Base-by-base conservation (phyloP, 2,797 vertebrate genomes). In the Enteromius thamalakanensis region DNA sequence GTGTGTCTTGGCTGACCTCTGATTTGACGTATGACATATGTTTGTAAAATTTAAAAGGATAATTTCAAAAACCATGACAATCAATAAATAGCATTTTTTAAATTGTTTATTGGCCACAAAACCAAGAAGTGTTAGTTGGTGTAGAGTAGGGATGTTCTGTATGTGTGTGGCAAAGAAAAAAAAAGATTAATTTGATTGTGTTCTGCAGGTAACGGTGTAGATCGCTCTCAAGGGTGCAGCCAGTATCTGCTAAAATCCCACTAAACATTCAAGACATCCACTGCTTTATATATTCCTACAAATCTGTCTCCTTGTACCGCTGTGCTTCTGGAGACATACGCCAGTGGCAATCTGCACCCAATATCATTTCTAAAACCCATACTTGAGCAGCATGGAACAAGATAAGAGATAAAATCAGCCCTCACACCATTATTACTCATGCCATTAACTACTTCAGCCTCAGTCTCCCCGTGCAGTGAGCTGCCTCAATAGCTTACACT, bases 361-460 rank as follows among this genome's bases (percentile, higher is more conserved):
- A 53, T 47, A 40, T 8, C n/a, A 68, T 29, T 79, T 40, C 32
- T 40, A 69, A 14, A 69, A 55, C 5, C 29, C 34, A 42, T 29
- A 4, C 1, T 0, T 55, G 15, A 55, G 51, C 37, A 70, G 5
- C 23, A 70, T 60, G 17, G 32, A 79, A 76, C 65, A 68, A 76
- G 62, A 74, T 72, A 60, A 74, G 32, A 55, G 49, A 21, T 51
- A 26, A 75, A 69, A 49, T 15, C 40, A 75, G 34, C 34, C 19
- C 58, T 45, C 78, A 42, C 37, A 47, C 10, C 45, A 68, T 55
- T 26, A 65, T 74, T 55, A 74, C 34, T 75, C 12, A 58, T 60
- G 45, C 77, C 37, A 68, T 69, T 29, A 79, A 58, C 69, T 72
- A 55, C 72, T 76, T 69, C 78, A 76, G 3, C 17, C 81, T 69